These are phyloP conservation scores for Drosophila subpulchrella DNA, from an alignment of 1,140 invertebrate species.

Conservation along the genomic window DNA sequence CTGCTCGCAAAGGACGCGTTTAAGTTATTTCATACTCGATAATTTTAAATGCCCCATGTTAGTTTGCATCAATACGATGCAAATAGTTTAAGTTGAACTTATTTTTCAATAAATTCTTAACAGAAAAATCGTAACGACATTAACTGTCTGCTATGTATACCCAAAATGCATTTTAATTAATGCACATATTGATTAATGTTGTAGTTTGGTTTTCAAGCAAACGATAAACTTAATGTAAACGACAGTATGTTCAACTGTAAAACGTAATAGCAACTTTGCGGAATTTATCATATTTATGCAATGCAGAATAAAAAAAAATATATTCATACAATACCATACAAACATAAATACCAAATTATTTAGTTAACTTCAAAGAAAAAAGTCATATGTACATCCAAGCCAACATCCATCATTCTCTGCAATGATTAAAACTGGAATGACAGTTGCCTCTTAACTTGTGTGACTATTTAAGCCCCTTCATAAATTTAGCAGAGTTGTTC, in stretches of 20 bases:
- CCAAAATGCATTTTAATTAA: conserved; percentile 62
- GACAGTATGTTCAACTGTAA: conserved; percentile 39
- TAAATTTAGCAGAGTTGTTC: conserved; percentile 67
- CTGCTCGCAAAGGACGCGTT: conserved; percentile 80
- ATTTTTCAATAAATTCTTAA: conserved; percentile 55
- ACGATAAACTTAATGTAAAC: conserved; percentile 53
- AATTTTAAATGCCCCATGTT: conserved; percentile 52
- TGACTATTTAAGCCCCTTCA: conserved; percentile 51
- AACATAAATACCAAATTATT: conserved; percentile 48
- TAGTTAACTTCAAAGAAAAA: conserved; percentile 30
- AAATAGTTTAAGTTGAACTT: conserved; percentile 35
- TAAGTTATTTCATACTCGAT: conserved; percentile 62
- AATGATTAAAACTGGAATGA: conserved; percentile 31
- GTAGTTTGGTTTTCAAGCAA: conserved; percentile 73
- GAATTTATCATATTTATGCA: conserved; percentile 49
- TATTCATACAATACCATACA: conserved; percentile 51
- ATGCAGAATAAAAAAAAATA: conserved; percentile 46
- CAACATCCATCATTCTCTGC: conserved; percentile 18
- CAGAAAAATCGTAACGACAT: conserved; percentile 39
- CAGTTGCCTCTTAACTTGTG: conserved; percentile 33
- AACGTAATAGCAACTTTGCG: conserved; percentile 45
- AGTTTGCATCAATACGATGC: conserved; percentile 51
- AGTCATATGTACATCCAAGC: conserved; percentile 18
- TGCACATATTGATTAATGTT: conserved; percentile 66
- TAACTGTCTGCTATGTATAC: conserved; percentile 62